Base-by-base conservation (phyloP, 2,888 invertebrate species). In the Xestobium rufovillosum region DNA sequence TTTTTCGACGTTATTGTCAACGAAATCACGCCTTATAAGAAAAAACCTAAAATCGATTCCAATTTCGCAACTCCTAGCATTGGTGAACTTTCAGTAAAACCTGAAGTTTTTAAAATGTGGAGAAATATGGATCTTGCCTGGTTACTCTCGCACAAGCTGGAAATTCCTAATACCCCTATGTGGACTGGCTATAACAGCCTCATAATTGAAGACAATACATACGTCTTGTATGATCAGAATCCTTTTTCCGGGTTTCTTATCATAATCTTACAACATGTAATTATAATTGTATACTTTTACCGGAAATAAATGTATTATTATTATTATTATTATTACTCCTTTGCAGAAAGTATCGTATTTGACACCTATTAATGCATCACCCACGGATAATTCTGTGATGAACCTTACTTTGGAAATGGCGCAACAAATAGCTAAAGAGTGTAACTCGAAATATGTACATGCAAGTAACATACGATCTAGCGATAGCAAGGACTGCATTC, bases 381-480 rank as follows among this genome's bases (percentile, higher is more conserved):
- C 23, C n/a, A 23, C 23, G 23, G 23, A 23, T 23, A 23, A 23
- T n/a, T 23, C 23, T 23, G 23, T n/a, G n/a, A n/a, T 23, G 23
- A 6, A 23, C 23, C 23, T 23, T 23, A 23, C 23, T 23, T 23
- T 23, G 23, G n/a, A 23, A 23, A 23, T 23, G 23, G 23, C 6
- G 6, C 23, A 23, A 23, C 23, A 23, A 23, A 23, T 23, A 23
- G 8, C 23, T 23, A n/a, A 23, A 23, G 23, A 23, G n/a, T 23
- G 23, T n/a, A 23, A 23, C 23, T 23, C 23, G n/a, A 23, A 23
- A 23, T 8, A 23, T n/a, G n/a, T 23, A 23, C n/a, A n/a, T 23
- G n/a, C 38, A 44, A 15, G 31, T 55, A 6, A 53, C 55, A 8
- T 56, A 53, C 44, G 56, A 53, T 48, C 37, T 54, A 38, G 53